Conservation (phyloP, 2,888 invertebrate genomes). For the Andrena camellia region DNA sequence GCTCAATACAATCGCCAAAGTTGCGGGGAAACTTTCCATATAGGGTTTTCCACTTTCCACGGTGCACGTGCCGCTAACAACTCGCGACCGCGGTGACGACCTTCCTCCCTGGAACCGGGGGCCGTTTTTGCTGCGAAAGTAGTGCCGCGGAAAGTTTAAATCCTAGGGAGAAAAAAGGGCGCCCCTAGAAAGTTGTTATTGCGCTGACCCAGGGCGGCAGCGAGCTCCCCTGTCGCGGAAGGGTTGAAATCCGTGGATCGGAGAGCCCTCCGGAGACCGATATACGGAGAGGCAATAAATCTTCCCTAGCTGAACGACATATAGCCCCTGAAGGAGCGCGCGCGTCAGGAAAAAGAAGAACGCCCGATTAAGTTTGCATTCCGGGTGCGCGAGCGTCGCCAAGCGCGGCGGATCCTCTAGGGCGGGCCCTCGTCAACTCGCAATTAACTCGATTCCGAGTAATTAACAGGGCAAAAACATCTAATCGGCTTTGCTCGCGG, state of each 20-base stretch:
- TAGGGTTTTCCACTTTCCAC: conserved; percentile 50
- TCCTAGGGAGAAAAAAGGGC: conserved; percentile 60
- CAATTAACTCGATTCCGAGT: conserved; percentile 52
- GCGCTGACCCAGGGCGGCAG: conserved; percentile 45
- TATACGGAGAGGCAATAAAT: conserved; percentile 25
- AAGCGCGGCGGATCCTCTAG: background rate
- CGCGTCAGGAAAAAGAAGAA: background rate
- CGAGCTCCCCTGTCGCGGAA: conserved; percentile 12
- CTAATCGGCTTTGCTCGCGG: conserved; percentile 39
- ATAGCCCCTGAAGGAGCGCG: background rate
- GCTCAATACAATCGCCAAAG: conserved; percentile 69
- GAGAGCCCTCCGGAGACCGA: conserved; percentile 29
- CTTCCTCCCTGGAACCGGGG: conserved; percentile 40
- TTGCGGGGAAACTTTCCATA: conserved; percentile 51
- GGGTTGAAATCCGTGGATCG: conserved; percentile 36
- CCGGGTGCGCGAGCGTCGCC: background rate
- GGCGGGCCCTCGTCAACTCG: conserved; percentile 18
- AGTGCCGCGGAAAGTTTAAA: conserved; percentile 68
- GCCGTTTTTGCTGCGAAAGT: conserved; percentile 63
- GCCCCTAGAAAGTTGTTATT: conserved; percentile 66
- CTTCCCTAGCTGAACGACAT: conserved; percentile 9
- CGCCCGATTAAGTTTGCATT: conserved; percentile 19
- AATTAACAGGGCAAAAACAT: conserved; percentile 47
- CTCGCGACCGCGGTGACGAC: conserved; percentile 63
- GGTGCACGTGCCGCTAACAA: conserved; percentile 67